phyloP scores from a whole-genome alignment of 2,888 invertebrate genomes.

The Apamea sordens region DNA sequence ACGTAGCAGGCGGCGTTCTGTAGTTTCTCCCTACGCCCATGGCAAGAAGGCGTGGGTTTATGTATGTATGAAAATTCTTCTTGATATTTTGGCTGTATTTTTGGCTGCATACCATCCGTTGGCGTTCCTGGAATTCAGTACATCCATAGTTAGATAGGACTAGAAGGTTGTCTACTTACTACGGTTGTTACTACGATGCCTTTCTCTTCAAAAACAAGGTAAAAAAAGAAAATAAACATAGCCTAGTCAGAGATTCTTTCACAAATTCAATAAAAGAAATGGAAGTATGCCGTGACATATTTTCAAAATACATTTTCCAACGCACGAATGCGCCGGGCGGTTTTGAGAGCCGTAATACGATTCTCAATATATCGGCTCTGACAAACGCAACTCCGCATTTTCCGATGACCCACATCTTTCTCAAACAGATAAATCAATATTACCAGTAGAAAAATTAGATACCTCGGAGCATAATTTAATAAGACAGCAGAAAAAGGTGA shows the following conservation, averaged over 20 bases:
- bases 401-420: conserved; percentile 62
- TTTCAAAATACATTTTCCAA: conserved; percentile 27
- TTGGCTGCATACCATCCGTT: background rate
- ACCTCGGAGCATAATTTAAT: conserved; percentile 18
- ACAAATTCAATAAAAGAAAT: conserved; percentile 31
- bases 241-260: background rate
- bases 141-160: background rate
- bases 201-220: background rate
- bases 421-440: conserved; percentile 60
- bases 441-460: conserved; percentile 50
- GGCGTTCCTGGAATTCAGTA: background rate
- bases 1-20: background rate
- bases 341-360: conserved; percentile 22
- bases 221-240: background rate
- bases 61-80: background rate
- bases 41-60: background rate
- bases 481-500: conserved; percentile 19
- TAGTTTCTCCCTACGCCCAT: background rate
- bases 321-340: conserved; percentile 44
- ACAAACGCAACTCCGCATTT: conserved; percentile 55
- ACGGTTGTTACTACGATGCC: background rate
- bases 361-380: conserved; percentile 49
- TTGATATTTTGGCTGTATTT: background rate
- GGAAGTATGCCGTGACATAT: conserved; percentile 4
- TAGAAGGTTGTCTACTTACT: too few relatives aligned